phyloP scores from a whole-genome alignment of 1,140 invertebrate genomes.

The Heliconius eleuchia region DNA sequence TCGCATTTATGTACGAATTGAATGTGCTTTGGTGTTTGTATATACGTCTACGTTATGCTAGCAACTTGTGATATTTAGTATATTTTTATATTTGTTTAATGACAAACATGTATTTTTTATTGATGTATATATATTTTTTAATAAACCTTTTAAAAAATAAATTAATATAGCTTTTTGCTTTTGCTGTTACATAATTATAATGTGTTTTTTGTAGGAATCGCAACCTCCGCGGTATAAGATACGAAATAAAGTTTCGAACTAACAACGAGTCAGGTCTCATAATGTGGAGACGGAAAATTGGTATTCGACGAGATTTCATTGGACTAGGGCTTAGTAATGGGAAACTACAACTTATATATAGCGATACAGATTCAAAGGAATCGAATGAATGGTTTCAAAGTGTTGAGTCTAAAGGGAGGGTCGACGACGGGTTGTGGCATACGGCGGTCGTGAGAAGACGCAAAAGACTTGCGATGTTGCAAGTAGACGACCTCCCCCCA shows the following conservation, averaged over 20 bases:
- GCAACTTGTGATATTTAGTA: background rate
- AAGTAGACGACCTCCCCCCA: constrained; percentile 85
- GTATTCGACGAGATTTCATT: constrained; percentile 76
- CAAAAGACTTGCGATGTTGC: constrained; percentile 85
- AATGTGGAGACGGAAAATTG: constrained; percentile 83
- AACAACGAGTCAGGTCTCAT: constrained; percentile 85
- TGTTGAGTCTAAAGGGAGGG: constrained; percentile 80
- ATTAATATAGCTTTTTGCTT: background rate
- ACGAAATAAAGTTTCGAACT: constrained; percentile 87
- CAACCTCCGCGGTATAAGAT: constrained; percentile 86
- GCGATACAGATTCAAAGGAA: constrained; percentile 74
- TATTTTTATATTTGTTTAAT: background rate
- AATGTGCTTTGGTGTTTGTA: background rate
- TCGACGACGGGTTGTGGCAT: constrained; percentile 90
- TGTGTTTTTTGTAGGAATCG: constrained; percentile 73
- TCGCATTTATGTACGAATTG: background rate
- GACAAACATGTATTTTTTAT: background rate
- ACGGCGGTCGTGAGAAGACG: constrained; percentile 85
- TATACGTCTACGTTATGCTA: background rate
- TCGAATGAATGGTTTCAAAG: constrained; percentile 75
- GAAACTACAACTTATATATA: constrained; percentile 75
- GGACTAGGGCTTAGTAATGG: constrained; percentile 75
- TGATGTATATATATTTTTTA: background rate
- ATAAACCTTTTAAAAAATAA: background rate
- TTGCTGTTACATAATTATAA: background rate